Percentiles rank a stretch among this genome's conserved stretches.
These are phyloP conservation scores for Drosophila triauraria DNA, from an alignment of 1,140 invertebrate species.

Conservation along the genomic window DNA sequence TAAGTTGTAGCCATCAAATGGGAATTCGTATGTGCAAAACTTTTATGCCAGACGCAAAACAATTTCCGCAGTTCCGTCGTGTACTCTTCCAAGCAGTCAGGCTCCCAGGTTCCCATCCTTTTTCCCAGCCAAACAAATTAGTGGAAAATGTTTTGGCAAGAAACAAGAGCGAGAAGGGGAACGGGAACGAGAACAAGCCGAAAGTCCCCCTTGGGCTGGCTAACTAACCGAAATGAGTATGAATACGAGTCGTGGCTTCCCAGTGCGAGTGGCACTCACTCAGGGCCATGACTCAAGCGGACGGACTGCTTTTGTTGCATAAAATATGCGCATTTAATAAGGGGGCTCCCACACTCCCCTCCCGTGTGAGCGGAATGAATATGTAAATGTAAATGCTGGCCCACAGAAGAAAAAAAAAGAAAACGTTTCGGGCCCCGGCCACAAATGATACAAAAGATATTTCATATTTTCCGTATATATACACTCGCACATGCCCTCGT, in stretches of 20 bases:
- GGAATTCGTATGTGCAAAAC: constrained; percentile 72
- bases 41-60: constrained; percentile 76
- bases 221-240: constrained; percentile 55
- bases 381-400: constrained; percentile 67
- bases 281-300: constrained; percentile 33
- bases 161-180: not conserved
- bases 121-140: constrained; percentile 42
- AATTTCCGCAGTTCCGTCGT: constrained; percentile 64
- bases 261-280: constrained; percentile 45
- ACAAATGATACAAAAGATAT: constrained; percentile 61
- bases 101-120: not conserved
- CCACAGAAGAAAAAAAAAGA: constrained; percentile 38
- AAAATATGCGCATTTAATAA: constrained; percentile 83
- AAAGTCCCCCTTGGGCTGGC: constrained; percentile 30
- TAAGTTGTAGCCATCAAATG: constrained; percentile 75
- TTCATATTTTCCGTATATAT: constrained; percentile 47
- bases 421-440: constrained; percentile 45
- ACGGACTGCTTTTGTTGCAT: constrained; percentile 57
- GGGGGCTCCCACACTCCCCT: constrained; percentile 36
- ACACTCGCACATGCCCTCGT: not conserved
- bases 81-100: not conserved
- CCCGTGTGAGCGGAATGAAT: constrained; percentile 53
- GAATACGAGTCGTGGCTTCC: constrained; percentile 37
- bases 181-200: constrained; percentile 7
- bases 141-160: constrained; percentile 58